A percentile compares a stretch with the other conserved stretches of the same genome.
Evolutionary conservation across 1,140 invertebrate genomes (phyloP).

Genomic region (Octopus sinensis): DNA sequence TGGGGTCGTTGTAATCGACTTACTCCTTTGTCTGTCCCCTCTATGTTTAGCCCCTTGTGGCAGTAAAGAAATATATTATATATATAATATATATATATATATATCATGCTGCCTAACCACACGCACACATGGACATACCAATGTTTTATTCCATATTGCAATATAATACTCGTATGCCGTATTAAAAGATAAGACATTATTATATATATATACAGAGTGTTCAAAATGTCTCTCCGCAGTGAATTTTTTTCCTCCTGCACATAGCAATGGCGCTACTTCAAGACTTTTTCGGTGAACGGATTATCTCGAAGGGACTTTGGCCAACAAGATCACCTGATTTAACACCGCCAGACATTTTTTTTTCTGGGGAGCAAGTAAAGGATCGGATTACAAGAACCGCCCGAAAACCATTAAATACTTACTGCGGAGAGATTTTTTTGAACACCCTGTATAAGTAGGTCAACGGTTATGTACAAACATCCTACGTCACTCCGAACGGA

Average conservation of each 20-base stretch:
- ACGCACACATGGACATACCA: background rate
- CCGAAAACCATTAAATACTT: too few species aligned
- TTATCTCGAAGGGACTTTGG: background rate
- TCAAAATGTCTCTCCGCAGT: background rate
- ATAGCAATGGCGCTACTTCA: background rate
- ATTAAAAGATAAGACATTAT: background rate
- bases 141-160: background rate
- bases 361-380: too few species aligned
- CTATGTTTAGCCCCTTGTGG: too few species aligned
- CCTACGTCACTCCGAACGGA: too few species aligned
- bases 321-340: too few species aligned
- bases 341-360: too few species aligned
- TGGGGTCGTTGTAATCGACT: background rate
- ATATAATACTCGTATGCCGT: background rate
- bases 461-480: too few species aligned
- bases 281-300: background rate
- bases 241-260: background rate
- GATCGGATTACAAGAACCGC: too few species aligned
- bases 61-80: too few species aligned
- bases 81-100: background rate
- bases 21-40: too few species aligned
- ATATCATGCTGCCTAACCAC: background rate
- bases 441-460: too few species aligned
- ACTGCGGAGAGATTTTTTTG: too few species aligned
- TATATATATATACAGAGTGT: background rate